These are phyloP conservation scores for Meandrina meandrites DNA, from an alignment of 92 coral and sea anemone genomes.

Conservation along the genomic window DNA sequence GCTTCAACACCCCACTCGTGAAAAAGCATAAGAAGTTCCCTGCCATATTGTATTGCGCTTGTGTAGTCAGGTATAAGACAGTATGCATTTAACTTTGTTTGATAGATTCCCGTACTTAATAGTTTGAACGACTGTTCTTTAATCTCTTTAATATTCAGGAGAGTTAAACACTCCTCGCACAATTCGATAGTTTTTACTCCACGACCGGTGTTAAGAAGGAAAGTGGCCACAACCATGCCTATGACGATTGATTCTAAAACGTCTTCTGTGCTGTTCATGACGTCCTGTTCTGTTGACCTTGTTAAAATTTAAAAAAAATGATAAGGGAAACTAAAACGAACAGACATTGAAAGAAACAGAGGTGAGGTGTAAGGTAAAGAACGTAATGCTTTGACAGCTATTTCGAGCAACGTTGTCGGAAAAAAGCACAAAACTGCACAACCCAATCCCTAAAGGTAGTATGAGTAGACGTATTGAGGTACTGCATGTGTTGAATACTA, in stretches of 20 bases:
- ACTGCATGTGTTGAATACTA: too few relatives aligned
- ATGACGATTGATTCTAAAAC: neutral
- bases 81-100: neutral
- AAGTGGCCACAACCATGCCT: neutral
- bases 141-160: neutral
- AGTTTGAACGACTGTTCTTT: neutral
- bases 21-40: neutral
- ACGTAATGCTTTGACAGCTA: neutral
- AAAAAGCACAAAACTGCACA: too few relatives aligned
- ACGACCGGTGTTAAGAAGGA: neutral
- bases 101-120: neutral
- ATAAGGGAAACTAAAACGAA: too few relatives aligned
- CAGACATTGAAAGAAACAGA: neutral
- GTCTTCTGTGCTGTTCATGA: neutral
- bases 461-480: too few relatives aligned
- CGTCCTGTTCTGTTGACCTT: neutral
- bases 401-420: neutral
- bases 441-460: too few relatives aligned
- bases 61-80: neutral
- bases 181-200: neutral
- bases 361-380: too few relatives aligned
- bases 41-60: neutral
- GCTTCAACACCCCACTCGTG: neutral
- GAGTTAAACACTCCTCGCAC: neutral
- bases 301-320: neutral